Conservation (phyloP, 2,888 invertebrate species). For the Brenthis ino region DNA sequence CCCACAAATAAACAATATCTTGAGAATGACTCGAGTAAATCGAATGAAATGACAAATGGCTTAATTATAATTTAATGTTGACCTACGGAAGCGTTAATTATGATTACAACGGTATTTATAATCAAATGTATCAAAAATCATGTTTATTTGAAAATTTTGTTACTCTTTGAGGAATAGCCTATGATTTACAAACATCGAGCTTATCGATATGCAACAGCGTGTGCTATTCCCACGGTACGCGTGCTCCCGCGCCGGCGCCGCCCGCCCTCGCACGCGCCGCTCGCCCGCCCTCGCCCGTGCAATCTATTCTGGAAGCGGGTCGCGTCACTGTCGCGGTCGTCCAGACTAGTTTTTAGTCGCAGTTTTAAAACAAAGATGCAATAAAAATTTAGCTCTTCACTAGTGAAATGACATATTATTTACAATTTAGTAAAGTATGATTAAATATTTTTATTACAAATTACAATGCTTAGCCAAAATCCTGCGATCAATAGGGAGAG, state of each 20-base stretch:
- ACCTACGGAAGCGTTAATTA: too few relatives aligned
- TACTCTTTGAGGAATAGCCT: too few relatives aligned
- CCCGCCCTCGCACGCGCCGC: not conserved
- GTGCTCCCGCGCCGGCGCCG: not conserved
- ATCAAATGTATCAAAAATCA: too few relatives aligned
- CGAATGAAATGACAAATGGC: not conserved
- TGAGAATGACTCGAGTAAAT: not conserved
- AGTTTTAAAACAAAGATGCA: not conserved
- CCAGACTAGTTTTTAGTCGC: not conserved
- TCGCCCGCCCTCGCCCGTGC: not conserved
- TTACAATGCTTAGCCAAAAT: too few relatives aligned
- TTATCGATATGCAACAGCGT: not conserved
- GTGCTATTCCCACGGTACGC: too few relatives aligned
- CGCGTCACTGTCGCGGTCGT: constrained; percentile 17
- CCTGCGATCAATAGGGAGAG: too few relatives aligned
- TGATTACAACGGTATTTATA: too few relatives aligned
- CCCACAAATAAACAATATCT: not conserved
- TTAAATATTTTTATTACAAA: constrained; percentile 10
- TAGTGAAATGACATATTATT: constrained; percentile 13
- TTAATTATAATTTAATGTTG: too few relatives aligned
- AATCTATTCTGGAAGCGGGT: constrained; percentile 29
- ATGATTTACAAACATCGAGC: not conserved
- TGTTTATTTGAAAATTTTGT: too few relatives aligned
- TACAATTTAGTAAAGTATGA: constrained; percentile 25
- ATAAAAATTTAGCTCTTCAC: not conserved